Conservation (phyloP, 2,797 vertebrate genomes). For the Oreortyx pictus region DNA sequence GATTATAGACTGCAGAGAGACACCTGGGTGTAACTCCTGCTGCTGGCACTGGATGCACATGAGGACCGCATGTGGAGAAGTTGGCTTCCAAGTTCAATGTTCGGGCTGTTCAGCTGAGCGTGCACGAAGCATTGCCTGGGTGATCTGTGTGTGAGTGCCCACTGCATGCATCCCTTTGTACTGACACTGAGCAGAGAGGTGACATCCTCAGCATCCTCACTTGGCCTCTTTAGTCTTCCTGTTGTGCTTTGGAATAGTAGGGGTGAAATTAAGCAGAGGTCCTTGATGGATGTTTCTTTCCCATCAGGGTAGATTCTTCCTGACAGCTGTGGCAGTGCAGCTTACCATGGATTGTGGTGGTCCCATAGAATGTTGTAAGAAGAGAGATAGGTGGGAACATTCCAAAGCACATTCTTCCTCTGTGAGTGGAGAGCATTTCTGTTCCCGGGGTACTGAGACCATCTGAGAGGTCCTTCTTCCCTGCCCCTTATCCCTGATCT, state of each 20-base stretch:
- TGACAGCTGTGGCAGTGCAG: accelerated
- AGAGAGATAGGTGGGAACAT: not conserved
- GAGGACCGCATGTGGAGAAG: not conserved
- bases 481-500: not conserved
- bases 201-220: not conserved
- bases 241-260: not conserved
- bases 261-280: not conserved
- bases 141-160: accelerated
- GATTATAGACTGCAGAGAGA: not conserved
- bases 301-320: not conserved
- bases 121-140: accelerated
- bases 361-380: not conserved
- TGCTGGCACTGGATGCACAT: not conserved
- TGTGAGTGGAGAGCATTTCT: not conserved
- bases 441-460: not conserved
- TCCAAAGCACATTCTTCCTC: not conserved
- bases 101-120: not conserved
- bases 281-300: not conserved
- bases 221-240: not conserved
- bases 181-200: not conserved
- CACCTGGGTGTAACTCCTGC: not conserved
- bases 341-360: not conserved
- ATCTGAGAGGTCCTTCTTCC: not conserved
- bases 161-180: not conserved
- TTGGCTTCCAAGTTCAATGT: not conserved